A percentile compares a stretch with the other conserved stretches of the same genome.
phyloP scores from a whole-genome alignment of 2,113 vertebrate genomes.

The Todiramphus saurophagus region DNA sequence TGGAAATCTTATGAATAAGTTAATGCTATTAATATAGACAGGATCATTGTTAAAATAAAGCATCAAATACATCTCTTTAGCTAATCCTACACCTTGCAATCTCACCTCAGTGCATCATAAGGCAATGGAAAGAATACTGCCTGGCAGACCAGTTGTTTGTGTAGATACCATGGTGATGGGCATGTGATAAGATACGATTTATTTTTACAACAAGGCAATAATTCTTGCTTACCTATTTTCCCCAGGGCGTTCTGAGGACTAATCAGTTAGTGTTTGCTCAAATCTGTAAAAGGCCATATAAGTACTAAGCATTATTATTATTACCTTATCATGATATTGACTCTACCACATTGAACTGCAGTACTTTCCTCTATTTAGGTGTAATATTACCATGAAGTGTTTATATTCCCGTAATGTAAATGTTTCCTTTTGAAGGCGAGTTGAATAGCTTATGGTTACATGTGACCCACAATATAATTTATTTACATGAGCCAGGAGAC shows the following conservation, averaged over 20 bases:
- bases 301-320: conserved; percentile 25
- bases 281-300: conserved; percentile 44
- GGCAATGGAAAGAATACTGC: background rate
- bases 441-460: conserved; percentile 9
- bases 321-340: conserved; percentile 50
- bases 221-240: conserved; percentile 24
- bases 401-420: conserved; percentile 52
- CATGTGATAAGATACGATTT: background rate
- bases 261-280: conserved; percentile 51
- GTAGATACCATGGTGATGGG: conserved; percentile 17
- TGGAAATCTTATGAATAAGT: background rate
- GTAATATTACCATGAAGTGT: conserved; percentile 29
- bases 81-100: background rate
- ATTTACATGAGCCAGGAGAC: conserved; percentile 51
- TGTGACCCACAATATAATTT: background rate
- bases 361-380: conserved; percentile 7
- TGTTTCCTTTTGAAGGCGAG: conserved; percentile 24
- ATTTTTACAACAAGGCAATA: conserved; percentile 57
- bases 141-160: background rate
- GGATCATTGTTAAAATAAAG: background rate
- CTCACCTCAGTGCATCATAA: background rate
- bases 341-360: conserved; percentile 23
- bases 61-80: background rate
- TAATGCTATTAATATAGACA: background rate
- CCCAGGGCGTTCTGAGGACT: background rate